A percentile compares a stretch with the other conserved stretches of the same genome.
phyloP scores from a whole-genome alignment of 2,113 vertebrate species.

The Solea senegalensis region DNA sequence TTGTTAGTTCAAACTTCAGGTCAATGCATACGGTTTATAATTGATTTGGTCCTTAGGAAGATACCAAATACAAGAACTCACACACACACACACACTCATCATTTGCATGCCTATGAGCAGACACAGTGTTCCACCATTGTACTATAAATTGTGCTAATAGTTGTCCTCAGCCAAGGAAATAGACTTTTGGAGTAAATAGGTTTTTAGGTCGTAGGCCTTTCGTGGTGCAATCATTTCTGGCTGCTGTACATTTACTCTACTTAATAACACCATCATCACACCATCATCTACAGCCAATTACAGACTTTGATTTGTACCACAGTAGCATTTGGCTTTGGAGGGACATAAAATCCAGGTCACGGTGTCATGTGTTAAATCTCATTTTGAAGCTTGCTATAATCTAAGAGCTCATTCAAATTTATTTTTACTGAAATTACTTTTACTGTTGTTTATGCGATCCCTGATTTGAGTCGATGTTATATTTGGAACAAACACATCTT shows the following conservation, averaged over 20 bases:
- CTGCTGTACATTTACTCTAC: background rate
- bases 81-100: too few species aligned
- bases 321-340: background rate
- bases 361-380: background rate
- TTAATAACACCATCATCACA: background rate
- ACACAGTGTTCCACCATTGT: too few species aligned
- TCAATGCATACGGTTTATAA: too few species aligned
- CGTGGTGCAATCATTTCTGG: background rate
- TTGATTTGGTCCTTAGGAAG: too few species aligned
- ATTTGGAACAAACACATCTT: background rate
- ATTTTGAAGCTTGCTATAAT: background rate
- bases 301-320: slow-evolving; percentile 2
- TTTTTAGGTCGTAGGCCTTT: background rate
- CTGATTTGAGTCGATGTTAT: background rate
- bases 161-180: too few species aligned
- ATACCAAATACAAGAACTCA: too few species aligned
- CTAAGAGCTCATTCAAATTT: background rate
- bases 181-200: background rate
- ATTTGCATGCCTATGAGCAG: too few species aligned
- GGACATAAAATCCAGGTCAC: background rate
- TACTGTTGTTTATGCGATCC: background rate
- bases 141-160: too few species aligned
- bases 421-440: background rate
- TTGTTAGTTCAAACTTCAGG: too few species aligned
- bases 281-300: background rate